Evolutionary conservation across 2,888 invertebrate species (phyloP).

Genomic region (Leptinotarsa haldemani): DNA sequence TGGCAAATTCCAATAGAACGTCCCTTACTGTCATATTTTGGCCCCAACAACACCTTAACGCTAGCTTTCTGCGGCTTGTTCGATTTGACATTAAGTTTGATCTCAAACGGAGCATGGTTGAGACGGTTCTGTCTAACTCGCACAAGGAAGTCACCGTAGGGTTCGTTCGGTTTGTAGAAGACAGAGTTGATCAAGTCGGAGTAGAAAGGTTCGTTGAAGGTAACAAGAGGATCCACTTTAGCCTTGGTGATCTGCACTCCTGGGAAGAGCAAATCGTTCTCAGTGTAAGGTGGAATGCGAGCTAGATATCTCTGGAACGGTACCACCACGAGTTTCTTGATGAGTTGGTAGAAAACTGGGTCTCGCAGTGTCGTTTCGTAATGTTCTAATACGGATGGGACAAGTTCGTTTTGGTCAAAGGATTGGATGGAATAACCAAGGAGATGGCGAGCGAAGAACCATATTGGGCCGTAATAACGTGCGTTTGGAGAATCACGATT

Average conservation of each 20-base stretch:
- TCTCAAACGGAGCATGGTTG: slow-evolving; percentile 75
- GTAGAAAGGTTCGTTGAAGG: slow-evolving; percentile 76
- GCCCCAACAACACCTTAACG: slow-evolving; percentile 76
- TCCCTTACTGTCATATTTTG: slow-evolving; percentile 73
- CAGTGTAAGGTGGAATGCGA: slow-evolving; percentile 71
- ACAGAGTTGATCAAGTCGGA: slow-evolving; percentile 72
- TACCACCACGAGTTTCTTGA: slow-evolving; percentile 69
- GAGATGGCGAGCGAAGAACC: slow-evolving; percentile 70
- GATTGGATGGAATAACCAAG: slow-evolving; percentile 66
- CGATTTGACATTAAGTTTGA: slow-evolving; percentile 71
- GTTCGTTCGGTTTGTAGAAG: slow-evolving; percentile 66
- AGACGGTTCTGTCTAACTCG: slow-evolving; percentile 75
- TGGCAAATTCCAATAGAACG: slow-evolving; percentile 68
- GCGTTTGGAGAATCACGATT: slow-evolving; percentile 73
- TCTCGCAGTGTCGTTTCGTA: slow-evolving; percentile 75
- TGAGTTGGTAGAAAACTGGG: slow-evolving; percentile 77
- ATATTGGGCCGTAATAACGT: slow-evolving; percentile 69
- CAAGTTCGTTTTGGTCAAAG: slow-evolving; percentile 63
- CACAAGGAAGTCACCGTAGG: slow-evolving; percentile 56
- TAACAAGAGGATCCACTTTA: slow-evolving; percentile 73
- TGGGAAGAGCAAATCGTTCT: slow-evolving; percentile 71
- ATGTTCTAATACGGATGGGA: slow-evolving; percentile 74
- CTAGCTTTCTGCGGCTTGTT: slow-evolving; percentile 70
- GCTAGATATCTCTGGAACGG: slow-evolving; percentile 73
- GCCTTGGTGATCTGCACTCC: slow-evolving; percentile 72